phyloP scores from a whole-genome alignment of 2,797 vertebrate species.

The Poeciliopsis presidionis region DNA sequence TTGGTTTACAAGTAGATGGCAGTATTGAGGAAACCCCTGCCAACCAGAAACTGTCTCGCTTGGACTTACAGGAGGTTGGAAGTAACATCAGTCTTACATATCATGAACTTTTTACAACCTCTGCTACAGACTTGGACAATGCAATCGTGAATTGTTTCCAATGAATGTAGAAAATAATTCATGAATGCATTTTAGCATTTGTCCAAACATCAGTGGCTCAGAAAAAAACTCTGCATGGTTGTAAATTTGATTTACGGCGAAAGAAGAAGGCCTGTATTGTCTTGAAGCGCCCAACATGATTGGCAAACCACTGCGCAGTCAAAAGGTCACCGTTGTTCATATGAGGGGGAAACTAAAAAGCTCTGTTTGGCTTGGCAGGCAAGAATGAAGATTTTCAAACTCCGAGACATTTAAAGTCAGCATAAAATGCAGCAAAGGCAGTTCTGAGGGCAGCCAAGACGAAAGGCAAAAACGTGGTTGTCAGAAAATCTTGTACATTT shows the following conservation, averaged over 20 bases:
- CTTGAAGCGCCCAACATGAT: constrained; percentile 59
- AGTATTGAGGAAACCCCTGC: not conserved
- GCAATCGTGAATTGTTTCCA: not conserved
- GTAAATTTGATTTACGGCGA: constrained; percentile 11
- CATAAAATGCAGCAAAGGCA: constrained; percentile 60
- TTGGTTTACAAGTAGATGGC: not conserved
- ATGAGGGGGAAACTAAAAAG: constrained; percentile 43
- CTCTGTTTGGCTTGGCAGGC: constrained; percentile 59
- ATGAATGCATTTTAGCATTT: constrained; percentile 13
- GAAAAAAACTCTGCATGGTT: constrained; percentile 11
- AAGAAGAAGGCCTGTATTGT: constrained; percentile 21
- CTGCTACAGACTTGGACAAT: not conserved
- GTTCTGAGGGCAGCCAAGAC: constrained; percentile 63
- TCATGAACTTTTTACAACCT: not conserved
- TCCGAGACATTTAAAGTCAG: constrained; percentile 63
- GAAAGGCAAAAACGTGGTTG: constrained; percentile 71
- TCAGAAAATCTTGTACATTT: constrained; percentile 63
- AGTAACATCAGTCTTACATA: not conserved
- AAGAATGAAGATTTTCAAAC: constrained; percentile 59
- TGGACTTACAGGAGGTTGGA: not conserved
- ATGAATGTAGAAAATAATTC: constrained; percentile 19
- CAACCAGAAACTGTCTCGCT: not conserved
- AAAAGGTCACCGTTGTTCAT: constrained; percentile 58
- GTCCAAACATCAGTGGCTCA: constrained; percentile 14
- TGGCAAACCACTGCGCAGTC: constrained; percentile 57